A percentile compares a stretch with the other conserved stretches of the same genome.
These are phyloP conservation scores for Pherbina coryleti DNA, from an alignment of 2,888 invertebrate species.

Conservation along the genomic window DNA sequence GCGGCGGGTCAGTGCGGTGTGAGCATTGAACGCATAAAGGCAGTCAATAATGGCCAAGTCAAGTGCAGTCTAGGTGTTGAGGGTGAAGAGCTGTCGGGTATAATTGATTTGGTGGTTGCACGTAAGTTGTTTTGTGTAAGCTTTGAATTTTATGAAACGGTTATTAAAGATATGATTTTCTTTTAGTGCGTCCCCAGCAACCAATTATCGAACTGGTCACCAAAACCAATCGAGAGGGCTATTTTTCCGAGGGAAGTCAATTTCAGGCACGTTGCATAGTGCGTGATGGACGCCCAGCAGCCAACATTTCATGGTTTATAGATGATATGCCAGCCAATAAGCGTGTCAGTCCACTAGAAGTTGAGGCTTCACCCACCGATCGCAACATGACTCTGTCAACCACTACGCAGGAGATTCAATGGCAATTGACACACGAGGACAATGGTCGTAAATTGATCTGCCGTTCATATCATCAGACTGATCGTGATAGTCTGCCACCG, in stretches of 20 bases:
- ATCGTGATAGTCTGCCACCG: constrained; percentile 62
- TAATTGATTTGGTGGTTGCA: constrained; percentile 78
- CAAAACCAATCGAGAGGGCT: constrained; percentile 60
- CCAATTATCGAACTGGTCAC: constrained; percentile 63
- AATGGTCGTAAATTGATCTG: constrained; percentile 77
- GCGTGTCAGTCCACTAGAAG: constrained; percentile 72
- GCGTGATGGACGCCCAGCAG: constrained; percentile 79
- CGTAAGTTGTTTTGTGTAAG: constrained; percentile 73
- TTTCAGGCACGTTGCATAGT: constrained; percentile 79
- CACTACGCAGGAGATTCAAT: constrained; percentile 77
- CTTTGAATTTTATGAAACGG: background rate
- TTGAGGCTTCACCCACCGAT: constrained; percentile 67
- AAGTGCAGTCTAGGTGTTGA: constrained; percentile 76
- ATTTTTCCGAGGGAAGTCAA: constrained; percentile 72
- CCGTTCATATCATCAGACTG: constrained; percentile 74
- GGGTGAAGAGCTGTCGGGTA: constrained; percentile 74
- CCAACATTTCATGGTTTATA: constrained; percentile 81
- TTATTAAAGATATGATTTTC: background rate
- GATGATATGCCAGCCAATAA: constrained; percentile 75
- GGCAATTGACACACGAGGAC: constrained; percentile 75
- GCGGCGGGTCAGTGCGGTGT: constrained; percentile 81
- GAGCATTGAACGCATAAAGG: constrained; percentile 74
- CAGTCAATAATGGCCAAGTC: constrained; percentile 79
- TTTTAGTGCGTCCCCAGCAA: constrained; percentile 63
- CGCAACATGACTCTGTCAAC: constrained; percentile 74